Evolutionary conservation across 2,797 vertebrate genomes (phyloP).

Genomic region (Enteromius mattozi): DNA sequence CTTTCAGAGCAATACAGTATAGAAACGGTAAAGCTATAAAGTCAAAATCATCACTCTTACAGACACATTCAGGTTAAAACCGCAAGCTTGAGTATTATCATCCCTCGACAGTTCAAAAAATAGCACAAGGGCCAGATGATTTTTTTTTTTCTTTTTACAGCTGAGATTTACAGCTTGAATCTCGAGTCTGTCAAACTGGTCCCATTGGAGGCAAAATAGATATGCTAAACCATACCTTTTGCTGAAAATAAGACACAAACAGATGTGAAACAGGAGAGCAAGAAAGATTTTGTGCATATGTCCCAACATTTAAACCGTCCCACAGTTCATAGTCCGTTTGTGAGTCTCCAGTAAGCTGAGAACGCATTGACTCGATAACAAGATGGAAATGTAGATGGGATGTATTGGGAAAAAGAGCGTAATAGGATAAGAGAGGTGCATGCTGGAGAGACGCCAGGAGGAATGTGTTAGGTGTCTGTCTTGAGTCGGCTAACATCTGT

Average conservation of each 20-base stretch:
- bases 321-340: constrained; percentile 30
- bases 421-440: constrained; percentile 44
- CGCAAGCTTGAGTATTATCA: constrained; percentile 21
- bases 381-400: constrained; percentile 36
- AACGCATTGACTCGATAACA: constrained; percentile 40
- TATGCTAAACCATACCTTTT: constrained; percentile 41
- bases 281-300: constrained; percentile 6
- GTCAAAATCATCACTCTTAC: constrained; percentile 55
- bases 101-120: constrained; percentile 32
- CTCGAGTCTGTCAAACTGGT: constrained; percentile 34
- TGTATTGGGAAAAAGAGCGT: constrained; percentile 31
- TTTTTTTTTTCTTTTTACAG: constrained; percentile 29
- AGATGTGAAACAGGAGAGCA: constrained; percentile 34
- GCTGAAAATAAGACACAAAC: constrained; percentile 12
- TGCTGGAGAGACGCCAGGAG: constrained; percentile 33
- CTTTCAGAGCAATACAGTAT: constrained; percentile 32
- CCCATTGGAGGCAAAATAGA: constrained; percentile 35
- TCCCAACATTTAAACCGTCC: constrained; percentile 6
- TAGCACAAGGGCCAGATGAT: neutral
- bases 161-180: constrained; percentile 46
- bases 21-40: constrained; percentile 39
- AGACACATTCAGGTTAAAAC: constrained; percentile 57
- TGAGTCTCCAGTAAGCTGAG: constrained; percentile 27
- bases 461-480: constrained; percentile 41
- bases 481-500: constrained; percentile 50